Percentiles rank a stretch among this genome's conserved stretches.
Conservation (phyloP, 2,797 vertebrate genomes). For the Geotria australis region DNA sequence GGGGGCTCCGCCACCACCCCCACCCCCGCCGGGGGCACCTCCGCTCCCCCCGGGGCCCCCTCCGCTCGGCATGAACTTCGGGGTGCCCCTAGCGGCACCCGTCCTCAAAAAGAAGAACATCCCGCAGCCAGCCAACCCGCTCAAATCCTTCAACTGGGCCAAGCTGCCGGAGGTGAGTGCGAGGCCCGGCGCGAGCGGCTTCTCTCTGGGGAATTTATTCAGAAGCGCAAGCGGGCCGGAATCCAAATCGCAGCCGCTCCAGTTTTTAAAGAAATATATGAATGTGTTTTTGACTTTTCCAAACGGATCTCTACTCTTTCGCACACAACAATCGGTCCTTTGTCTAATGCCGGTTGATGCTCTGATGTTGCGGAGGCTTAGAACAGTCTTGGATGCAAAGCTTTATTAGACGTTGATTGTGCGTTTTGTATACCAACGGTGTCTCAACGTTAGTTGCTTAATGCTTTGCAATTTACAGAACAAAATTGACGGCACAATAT, state of each 20-base stretch:
- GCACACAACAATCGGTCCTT: too few species aligned
- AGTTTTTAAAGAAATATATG: too few species aligned
- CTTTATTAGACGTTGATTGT: too few species aligned
- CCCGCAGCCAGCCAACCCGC: conserved; percentile 67
- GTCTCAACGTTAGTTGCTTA: too few species aligned
- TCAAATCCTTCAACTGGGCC: conserved; percentile 97
- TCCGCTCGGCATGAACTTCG: conserved; percentile 4
- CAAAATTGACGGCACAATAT: conserved; percentile 58
- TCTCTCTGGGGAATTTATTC: not conserved
- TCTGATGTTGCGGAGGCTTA: too few species aligned
- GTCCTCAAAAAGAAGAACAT: conserved; percentile 38
- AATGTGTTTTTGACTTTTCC: too few species aligned
- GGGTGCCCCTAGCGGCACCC: not conserved
- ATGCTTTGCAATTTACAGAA: conserved; percentile 17
- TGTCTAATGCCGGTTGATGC: too few species aligned
- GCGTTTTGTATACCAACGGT: too few species aligned
- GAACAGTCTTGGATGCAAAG: too few species aligned
- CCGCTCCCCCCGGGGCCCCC: conserved; percentile 2
- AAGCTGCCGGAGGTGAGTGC: conserved; percentile 61
- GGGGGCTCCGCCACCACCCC: conserved; percentile 33
- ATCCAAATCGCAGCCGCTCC: too few species aligned
- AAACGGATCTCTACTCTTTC: too few species aligned
- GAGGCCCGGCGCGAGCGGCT: too few species aligned
- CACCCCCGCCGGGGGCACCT: conserved; percentile 12
- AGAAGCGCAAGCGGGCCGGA: not conserved